Evolutionary conservation across 2,113 vertebrate species (phyloP).

Genomic region (Gavia stellata): DNA sequence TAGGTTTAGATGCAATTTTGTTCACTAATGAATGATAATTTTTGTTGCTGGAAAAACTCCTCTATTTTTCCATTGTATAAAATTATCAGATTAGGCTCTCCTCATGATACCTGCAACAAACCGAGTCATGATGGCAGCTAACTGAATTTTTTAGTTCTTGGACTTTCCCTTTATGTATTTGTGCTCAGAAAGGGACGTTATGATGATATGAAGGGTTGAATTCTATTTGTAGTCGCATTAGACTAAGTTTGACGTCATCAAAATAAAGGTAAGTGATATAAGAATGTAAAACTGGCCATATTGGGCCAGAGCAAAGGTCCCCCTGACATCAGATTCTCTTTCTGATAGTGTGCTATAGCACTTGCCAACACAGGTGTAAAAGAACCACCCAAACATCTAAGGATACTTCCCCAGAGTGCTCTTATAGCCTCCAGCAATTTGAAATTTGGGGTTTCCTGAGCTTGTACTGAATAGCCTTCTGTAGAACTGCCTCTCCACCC

Average conservation of each 20-base stretch:
- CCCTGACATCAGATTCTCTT: neutral
- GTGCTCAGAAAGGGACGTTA: neutral
- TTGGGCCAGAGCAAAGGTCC: neutral
- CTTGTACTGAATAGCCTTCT: neutral
- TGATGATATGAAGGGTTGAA: neutral
- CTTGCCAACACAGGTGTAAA: neutral
- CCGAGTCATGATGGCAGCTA: neutral
- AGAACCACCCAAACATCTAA: neutral
- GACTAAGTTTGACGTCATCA: neutral
- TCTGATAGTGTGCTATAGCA: neutral
- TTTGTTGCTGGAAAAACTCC: neutral
- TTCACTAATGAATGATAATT: conserved; percentile 5
- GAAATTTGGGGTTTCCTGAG: neutral
- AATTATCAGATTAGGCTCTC: neutral
- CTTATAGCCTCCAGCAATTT: neutral
- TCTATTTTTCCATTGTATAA: neutral
- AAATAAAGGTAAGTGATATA: neutral
- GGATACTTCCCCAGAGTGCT: neutral
- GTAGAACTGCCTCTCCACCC: neutral
- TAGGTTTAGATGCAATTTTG: neutral
- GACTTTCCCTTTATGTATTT: neutral
- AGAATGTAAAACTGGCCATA: neutral
- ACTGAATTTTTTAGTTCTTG: neutral
- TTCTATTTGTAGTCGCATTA: neutral
- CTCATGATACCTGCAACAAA: neutral